Evolutionary conservation across 2,113 vertebrate species (phyloP), one percentile per base, ranked within the genome.

Genomic region (Pogona vitticeps): DNA sequence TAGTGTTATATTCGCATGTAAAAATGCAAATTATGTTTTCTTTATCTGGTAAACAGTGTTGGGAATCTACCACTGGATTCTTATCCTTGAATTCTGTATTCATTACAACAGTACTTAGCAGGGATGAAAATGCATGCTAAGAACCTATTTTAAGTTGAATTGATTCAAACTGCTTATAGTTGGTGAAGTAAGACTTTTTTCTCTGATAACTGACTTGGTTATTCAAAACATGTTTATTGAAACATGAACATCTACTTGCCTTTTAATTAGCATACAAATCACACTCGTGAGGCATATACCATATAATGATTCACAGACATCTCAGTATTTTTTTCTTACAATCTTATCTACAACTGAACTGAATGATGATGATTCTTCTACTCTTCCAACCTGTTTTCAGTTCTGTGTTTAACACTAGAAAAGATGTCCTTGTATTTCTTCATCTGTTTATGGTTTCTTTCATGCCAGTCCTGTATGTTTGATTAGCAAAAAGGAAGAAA

Each of bases 221-320:
- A 84, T 82, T 80, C 86, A 83, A 23, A 88, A 86, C 6, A 28
- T 26, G 42, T 82, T 88, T 59, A 56, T 13, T 68, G 33, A 90
- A 91, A 33, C 38, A 7, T 33, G 80, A 17, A 15, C 26, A 56
- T 70, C 17, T n/a, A 15, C 56, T 88, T 63, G n/a, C 20, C 46
- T 90, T 76, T 77, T 79, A 82, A 88, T 91, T 76, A 85, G 38
- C 88, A 90, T 33, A 88, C 79, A 85, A 86, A 90, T 75, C 78
- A 90, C 78, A 63, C 23, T n/a, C 21, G 0, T 28, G 36, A 76
- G 52, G 59, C 79, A 82, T 28, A 63, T 31, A 87, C 56, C 23
- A 79, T 71, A 85, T 87, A 90, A 88, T 33, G 80, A 72, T 82
- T 88, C 59, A 33, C 65, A 92, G 33, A 79, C 52, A 88, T 79